Base-by-base conservation (phyloP, 37 sponge, comb jelly and placozoan species). In the Beroe forskalii region DNA sequence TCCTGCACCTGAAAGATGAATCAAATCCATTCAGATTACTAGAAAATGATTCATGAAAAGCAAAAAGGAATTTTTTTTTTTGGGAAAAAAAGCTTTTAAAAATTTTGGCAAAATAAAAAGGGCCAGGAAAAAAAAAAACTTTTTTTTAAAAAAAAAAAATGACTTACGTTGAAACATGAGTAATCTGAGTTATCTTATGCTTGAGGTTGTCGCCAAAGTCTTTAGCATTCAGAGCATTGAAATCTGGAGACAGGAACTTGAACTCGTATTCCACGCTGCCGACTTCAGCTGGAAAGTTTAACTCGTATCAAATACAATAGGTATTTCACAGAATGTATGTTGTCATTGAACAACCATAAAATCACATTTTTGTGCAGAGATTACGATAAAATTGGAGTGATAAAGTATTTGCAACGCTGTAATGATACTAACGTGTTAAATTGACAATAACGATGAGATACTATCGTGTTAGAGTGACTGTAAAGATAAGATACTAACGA, bases 191-290 rank as follows among this genome's bases (percentile, higher is more conserved):
- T 30, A 72, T 72, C 30, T 33, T 39, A 6, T 72, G 22, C 39
- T 72, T 33, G 4, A 72, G 75, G 19, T 4, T 39, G 75, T 37
- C 35, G 39, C 39, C 40, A 30, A 72, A 72, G 39, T 72, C 30
- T 1, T 8, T 39, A 4, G 14, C 31, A 1, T 38, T 37, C 31
- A 12, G 8, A 36, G 23, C 30, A 4, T 72, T 4, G 39, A 72
- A 14, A 20, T 72, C 40, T 8, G 40, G 3, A 6, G 75, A 4
- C 22, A 1, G 36, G 39, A 72, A 72, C 75, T 72, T 72, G 19
- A 72, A 38, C 39, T 72, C 75, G 75, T 72, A 72, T 37, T 72
- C 75, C 4, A 37, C 12, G 20, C 75, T 72, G 37, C 75, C 75
- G 3, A 72, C 20, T 9, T 36, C 39, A 20, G 75, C 75, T 72